phyloP scores from a whole-genome alignment of 2,888 invertebrate species.

The Caenorhabditis sulstoni region DNA sequence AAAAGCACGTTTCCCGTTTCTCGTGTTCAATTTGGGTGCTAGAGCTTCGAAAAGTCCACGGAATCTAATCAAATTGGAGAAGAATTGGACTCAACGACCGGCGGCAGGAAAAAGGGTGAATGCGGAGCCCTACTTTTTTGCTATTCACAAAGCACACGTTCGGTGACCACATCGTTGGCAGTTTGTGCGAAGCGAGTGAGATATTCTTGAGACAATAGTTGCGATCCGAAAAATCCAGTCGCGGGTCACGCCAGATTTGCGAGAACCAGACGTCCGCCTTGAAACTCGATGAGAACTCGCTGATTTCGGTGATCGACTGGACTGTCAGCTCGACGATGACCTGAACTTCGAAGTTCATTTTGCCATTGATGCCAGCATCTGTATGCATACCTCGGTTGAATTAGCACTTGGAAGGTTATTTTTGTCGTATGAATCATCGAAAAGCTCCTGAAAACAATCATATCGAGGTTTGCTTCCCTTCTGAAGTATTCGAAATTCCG shows the following conservation, averaged over 20 bases:
- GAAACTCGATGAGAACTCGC: constrained; percentile 79
- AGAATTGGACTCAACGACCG: constrained; percentile 27
- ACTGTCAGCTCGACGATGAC: constrained; percentile 80
- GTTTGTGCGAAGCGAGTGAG: constrained; percentile 78
- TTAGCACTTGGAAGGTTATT: constrained; percentile 79
- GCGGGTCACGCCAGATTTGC: constrained; percentile 80
- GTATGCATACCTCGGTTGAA: constrained; percentile 70
- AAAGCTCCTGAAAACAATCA: constrained; percentile 69
- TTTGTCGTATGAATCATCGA: constrained; percentile 79
- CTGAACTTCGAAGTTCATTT: no score
- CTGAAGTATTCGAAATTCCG: constrained; percentile 2
- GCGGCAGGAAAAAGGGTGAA: no score
- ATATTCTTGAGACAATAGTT: constrained; percentile 79
- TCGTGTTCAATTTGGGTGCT: constrained; percentile 34
- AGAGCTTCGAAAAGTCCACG: constrained; percentile 31
- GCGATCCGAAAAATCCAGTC: constrained; percentile 76
- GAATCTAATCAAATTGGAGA: constrained; percentile 48
- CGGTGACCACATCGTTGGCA: constrained; percentile 80
- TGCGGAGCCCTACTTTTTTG: constrained; percentile 75
- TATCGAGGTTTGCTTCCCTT: neutral
- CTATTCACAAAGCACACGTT: constrained; percentile 81
- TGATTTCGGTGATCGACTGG: constrained; percentile 79
- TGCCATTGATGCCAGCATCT: no score
- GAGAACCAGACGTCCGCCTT: constrained; percentile 80
- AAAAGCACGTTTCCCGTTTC: neutral